Base-by-base conservation (phyloP, 2,888 invertebrate species). In the Eupeodes latifasciatus region DNA sequence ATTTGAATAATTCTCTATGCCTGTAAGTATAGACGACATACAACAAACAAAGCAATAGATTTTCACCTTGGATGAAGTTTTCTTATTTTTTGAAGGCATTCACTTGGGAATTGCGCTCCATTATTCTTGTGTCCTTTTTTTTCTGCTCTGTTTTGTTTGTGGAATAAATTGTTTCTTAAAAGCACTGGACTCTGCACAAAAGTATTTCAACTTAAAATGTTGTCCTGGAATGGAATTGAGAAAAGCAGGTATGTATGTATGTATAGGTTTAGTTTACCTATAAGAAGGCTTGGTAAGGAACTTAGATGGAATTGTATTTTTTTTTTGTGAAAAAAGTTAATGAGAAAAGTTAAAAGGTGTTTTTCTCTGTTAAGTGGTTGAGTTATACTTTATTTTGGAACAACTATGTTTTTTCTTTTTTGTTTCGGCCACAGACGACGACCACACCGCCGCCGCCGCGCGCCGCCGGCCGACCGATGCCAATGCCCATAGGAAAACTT, bases 331-430 rank as follows among this genome's bases (percentile, higher is more conserved):
- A 51, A 27, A 59, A 72, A 59, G 47, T 59, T 72, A 72, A 72
- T 72, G 72, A 72, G 72, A 72, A 72, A 72, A 72, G 72, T 72
- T 72, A 27, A 57, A 59, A 47, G 72, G 59, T 59, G 59, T 34
- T 59, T 55, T 44, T 40, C 27, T 40, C 12, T 47, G 69, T 69
- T 69, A 53, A 53, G 69, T 66, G 69, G 36, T 69, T 69, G 51
- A 69, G 34, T 69, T 69, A n/a, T 69, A 12, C 11, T 53, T 53
- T 69, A 53, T 69, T 69, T 36, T 40, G 36, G 53, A 51, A 69
- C 34, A 3, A 40, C 3, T 66, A 14, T 9, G 47, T 66, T 66
- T 49, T 49, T 9, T 19, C 27, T 49, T 3, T 14, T 11, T 2
- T 19, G n/a, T 11, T 16, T 2, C 0, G 16, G 16, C 4, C 14